Base-by-base conservation (phyloP, 2,888 invertebrate species). In the Sceliomorpha sp. region DNA sequence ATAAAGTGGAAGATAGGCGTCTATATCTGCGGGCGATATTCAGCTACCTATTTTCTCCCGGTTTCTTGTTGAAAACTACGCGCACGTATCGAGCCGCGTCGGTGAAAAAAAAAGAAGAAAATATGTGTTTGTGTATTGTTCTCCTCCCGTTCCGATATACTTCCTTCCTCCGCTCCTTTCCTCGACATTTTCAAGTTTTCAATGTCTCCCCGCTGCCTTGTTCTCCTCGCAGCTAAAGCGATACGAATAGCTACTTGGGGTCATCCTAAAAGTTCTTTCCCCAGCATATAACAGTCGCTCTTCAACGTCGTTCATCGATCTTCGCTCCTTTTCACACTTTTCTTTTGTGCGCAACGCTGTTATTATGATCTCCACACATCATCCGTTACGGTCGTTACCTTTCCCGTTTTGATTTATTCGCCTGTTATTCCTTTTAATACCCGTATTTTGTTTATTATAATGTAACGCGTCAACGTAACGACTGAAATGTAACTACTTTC, bases 1-100 rank as follows among this genome's bases (percentile, higher is more conserved):
- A 76, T 70, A 60, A 78, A 80, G 79, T 78, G 48, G 42, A 60
- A 69, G 64, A 69, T 68, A 68, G 59, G 64, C 59, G 62, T 64
- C 44, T 42, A 47, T 60, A 53, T 47, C 50, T 29, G 26, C 26
- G 31, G 13, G 37, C 31, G 14, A 42, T 50, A 58, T 62, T 51
- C 53, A 55, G 24, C 58, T 36, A 48, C 50, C 63, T 45, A 67
- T 53, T 63, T 67, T 63, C n/a, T n/a, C 59, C 45, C 55, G 39
- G 32, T 37, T 47, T 58, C 42, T 39, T 29, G 40, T 31, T 53
- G 53, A 56, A 70, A 70, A 53, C 48, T 39, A 32, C 42, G 53
- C 53, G 47, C 40, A 31, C 34, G 39, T 58, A 44, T 50, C 55
- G 39, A 58, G 62, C 62, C 32, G 58, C 10, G 12, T 29, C 17